Evolutionary conservation across 2,888 invertebrate genomes (phyloP).

Genomic region (Euclidia mi): DNA sequence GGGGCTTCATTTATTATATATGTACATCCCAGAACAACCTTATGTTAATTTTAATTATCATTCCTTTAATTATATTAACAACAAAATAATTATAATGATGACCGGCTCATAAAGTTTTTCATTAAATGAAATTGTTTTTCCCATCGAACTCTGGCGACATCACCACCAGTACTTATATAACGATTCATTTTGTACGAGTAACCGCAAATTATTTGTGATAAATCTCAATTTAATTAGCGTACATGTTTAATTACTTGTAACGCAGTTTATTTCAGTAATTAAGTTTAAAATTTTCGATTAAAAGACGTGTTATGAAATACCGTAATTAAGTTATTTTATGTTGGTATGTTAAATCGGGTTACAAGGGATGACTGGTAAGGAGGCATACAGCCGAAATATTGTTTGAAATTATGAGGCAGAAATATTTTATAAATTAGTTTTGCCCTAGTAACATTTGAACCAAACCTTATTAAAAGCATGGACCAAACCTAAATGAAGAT

Average conservation of each 20-base stretch:
- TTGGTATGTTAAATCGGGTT: too few relatives aligned
- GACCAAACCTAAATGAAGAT: too few relatives aligned
- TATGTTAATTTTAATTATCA: too few relatives aligned
- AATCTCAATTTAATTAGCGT: slow-evolving; percentile 71
- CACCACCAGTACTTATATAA: slow-evolving; percentile 26
- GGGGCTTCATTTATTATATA: too few relatives aligned
- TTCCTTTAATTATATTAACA: too few relatives aligned
- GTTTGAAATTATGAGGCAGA: too few relatives aligned
- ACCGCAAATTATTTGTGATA: slow-evolving; percentile 66
- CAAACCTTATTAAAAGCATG: too few relatives aligned
- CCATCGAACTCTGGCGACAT: slow-evolving; percentile 40
- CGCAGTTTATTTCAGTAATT: slow-evolving; percentile 64
- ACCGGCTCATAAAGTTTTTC: slow-evolving; percentile 11
- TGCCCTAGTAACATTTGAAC: too few relatives aligned
- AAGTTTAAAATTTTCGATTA: slow-evolving; percentile 35
- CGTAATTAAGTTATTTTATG: slow-evolving; percentile 21
- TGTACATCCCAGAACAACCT: too few relatives aligned
- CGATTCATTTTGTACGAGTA: slow-evolving; percentile 61
- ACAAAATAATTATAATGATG: not conserved
- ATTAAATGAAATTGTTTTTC: slow-evolving; percentile 37
- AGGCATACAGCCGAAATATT: too few relatives aligned
- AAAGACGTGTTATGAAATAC: slow-evolving; percentile 24
- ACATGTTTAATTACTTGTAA: slow-evolving; percentile 68
- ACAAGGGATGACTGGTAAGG: too few relatives aligned
- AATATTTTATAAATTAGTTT: too few relatives aligned